These are phyloP conservation scores for Nebria brevicollis DNA, from an alignment of 2,888 invertebrate genomes.

Conservation along the genomic window DNA sequence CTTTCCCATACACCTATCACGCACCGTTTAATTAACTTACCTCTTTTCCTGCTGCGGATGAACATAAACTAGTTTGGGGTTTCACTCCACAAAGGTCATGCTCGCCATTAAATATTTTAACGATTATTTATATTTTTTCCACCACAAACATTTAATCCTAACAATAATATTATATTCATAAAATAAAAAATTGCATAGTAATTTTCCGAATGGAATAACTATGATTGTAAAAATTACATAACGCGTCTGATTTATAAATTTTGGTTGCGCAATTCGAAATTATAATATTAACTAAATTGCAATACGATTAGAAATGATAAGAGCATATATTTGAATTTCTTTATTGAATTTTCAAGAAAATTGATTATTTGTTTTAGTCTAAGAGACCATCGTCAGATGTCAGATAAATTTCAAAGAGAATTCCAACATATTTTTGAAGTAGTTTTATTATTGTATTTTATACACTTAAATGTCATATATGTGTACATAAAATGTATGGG, in stretches of 20 bases:
- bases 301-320: background rate
- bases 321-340: background rate
- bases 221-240: constrained; percentile 2
- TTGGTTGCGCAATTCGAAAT: background rate
- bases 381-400: constrained; percentile 4
- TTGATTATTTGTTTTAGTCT: constrained; percentile 7
- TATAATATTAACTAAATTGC: background rate
- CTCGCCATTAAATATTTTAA: constrained; percentile 10
- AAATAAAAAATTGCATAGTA: background rate
- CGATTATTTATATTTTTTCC: background rate
- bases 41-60: constrained; percentile 29
- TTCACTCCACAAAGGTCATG: constrained; percentile 40
- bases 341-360: background rate
- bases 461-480: background rate
- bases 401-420: constrained; percentile 1
- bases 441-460: background rate
- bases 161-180: background rate
- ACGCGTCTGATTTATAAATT: background rate
- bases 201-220: background rate
- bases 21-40: constrained; percentile 22
- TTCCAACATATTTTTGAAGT: background rate
- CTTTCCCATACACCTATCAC: constrained; percentile 11
- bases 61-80: constrained; percentile 30
- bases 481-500: background rate
- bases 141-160: background rate